Conservation (phyloP, 2,888 invertebrate species). For the Bombyx huttoni region DNA sequence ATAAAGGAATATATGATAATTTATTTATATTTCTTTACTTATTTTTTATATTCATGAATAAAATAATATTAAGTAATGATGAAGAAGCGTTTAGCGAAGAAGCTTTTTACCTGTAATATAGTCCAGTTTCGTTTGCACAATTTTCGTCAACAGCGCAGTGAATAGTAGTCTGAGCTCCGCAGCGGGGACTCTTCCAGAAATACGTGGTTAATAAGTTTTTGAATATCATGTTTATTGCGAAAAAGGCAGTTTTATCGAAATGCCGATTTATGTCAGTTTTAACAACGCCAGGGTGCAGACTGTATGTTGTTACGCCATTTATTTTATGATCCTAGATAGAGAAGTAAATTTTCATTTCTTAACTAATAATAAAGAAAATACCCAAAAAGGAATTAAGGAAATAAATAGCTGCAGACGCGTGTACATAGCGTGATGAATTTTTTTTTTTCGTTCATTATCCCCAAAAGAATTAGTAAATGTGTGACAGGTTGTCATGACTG, state of each 20-base stretch:
- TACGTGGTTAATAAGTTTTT: conserved; percentile 16
- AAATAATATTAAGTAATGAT: no score
- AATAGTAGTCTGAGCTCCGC: conserved; percentile 82
- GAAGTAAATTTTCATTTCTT: not conserved
- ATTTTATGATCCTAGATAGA: conserved; percentile 14
- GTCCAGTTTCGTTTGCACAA: conserved; percentile 72
- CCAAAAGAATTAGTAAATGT: no score
- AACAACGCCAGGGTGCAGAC: conserved; percentile 71
- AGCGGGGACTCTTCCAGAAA: conserved; percentile 61
- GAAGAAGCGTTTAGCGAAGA: no score
- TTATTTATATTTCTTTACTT: no score
- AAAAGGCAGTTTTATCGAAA: conserved; percentile 26
- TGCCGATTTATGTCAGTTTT: conserved; percentile 72
- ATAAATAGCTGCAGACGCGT: no score
- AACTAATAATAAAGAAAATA: no score
- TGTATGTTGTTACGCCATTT: conserved; percentile 57
- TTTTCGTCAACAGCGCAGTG: conserved; percentile 80
- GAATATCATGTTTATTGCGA: conserved; percentile 7
- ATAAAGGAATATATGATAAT: no score
- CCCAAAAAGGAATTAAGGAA: no score
- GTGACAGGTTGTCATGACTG: no score
- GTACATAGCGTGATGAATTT: no score
- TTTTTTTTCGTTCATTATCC: no score
- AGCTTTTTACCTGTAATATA: conserved; percentile 75
- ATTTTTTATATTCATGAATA: no score